Percentiles rank a stretch among this genome's conserved stretches.
Conservation (phyloP, 1,140 invertebrate species). For the Brachionus angularis region DNA sequence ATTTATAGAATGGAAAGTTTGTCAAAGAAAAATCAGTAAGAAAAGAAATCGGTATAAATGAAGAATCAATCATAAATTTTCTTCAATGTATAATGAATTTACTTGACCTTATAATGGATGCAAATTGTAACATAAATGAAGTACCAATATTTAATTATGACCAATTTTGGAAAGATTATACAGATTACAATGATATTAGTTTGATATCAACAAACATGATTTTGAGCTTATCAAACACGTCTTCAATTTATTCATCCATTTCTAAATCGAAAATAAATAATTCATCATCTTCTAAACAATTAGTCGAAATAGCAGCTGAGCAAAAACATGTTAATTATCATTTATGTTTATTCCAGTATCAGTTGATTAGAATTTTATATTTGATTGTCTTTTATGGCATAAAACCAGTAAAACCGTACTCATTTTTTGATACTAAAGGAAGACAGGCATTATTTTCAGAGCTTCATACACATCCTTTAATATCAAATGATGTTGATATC, state of each 20-base stretch:
- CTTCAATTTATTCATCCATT: constrained; percentile 43
- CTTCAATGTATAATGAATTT: constrained; percentile 32
- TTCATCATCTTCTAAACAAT: constrained; percentile 43
- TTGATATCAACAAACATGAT: constrained; percentile 35
- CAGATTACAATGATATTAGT: constrained; percentile 13
- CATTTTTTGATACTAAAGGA: constrained; percentile 69
- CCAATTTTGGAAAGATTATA: constrained; percentile 22
- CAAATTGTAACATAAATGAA: constrained; percentile 36
- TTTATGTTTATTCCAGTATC: constrained; percentile 71
- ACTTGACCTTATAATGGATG: constrained; percentile 40
- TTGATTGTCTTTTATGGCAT: constrained; percentile 74
- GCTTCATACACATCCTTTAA: constrained; percentile 34
- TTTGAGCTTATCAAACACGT: constrained; percentile 15
- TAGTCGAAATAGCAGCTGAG: constrained; percentile 72
- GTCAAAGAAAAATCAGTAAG: constrained; percentile 14
- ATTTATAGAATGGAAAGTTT: not conserved
- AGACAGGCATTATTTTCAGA: constrained; percentile 21
- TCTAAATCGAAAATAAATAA: constrained; percentile 17
- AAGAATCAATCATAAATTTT: not conserved
- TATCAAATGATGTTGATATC: constrained; percentile 40
- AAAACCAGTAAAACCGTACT: constrained; percentile 68
- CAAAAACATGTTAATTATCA: constrained; percentile 71
- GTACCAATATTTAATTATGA: constrained; percentile 41
- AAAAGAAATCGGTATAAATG: constrained; percentile 23
- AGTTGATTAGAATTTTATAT: constrained; percentile 70